Percentiles rank a stretch among this genome's conserved stretches.
phyloP scores from a whole-genome alignment of 1,140 invertebrate species.

The Lordiphosa collinella region DNA sequence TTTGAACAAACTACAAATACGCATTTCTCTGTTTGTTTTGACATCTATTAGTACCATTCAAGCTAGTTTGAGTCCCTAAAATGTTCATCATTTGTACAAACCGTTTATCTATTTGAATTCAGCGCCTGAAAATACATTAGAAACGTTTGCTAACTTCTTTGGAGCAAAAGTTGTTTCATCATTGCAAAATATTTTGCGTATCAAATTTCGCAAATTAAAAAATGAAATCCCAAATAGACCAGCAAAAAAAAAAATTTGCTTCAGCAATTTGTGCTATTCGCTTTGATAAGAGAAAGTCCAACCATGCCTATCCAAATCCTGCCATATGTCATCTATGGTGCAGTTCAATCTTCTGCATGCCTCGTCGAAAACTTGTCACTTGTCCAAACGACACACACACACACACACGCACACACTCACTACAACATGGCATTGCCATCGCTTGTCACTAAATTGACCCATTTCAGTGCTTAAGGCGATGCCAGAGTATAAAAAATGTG shows the following conservation, averaged over 20 bases:
- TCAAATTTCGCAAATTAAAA: too few relatives aligned
- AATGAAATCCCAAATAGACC: too few relatives aligned
- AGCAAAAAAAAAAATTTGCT: background rate
- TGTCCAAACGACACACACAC: constrained; percentile 5
- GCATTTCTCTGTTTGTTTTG: too few relatives aligned
- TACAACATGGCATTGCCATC: constrained; percentile 18
- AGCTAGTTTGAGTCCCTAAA: too few relatives aligned
- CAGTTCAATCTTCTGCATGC: background rate
- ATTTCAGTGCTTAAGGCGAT: constrained; percentile 44
- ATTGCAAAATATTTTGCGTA: too few relatives aligned
- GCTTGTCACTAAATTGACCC: constrained; percentile 53
- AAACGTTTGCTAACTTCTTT: too few relatives aligned
- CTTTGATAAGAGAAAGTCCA: constrained; percentile 8
- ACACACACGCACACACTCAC: constrained; percentile 4
- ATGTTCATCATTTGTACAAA: too few relatives aligned
- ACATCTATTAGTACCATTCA: too few relatives aligned
- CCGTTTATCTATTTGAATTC: too few relatives aligned
- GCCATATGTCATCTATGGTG: constrained; percentile 16
- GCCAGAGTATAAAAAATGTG: constrained; percentile 12
- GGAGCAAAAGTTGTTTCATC: too few relatives aligned
- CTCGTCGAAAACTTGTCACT: constrained; percentile 9
- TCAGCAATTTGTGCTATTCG: constrained; percentile 8
- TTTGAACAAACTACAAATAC: too few relatives aligned
- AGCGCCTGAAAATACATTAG: too few relatives aligned
- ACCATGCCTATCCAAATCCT: constrained; percentile 14